Base-by-base conservation (phyloP, 2,113 vertebrate genomes). In the Rostratula benghalensis region DNA sequence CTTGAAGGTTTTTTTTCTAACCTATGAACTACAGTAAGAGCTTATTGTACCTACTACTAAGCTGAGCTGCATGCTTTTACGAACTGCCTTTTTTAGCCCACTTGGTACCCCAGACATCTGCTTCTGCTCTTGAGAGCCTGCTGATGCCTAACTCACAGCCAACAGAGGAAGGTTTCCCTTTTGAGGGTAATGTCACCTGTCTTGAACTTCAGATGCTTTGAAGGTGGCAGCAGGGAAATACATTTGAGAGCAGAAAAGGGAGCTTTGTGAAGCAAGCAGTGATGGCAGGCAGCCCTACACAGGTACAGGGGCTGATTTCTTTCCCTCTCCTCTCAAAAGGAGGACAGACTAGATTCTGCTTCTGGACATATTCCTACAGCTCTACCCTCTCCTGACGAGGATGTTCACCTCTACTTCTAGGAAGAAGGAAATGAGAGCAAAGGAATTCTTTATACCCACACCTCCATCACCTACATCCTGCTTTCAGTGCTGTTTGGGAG, bases 171-270 rank as follows among this genome's bases (percentile, higher is more conserved):
- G 24, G 25, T 7, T 51, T 17, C 30, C 37, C 22, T 65, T 80
- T 28, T 11, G 17, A 18, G 10, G 30, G 18, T 75, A 27, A 9
- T 0, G 0, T 4, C 15, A 25, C n/a, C 10, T 4, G 1, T 7
- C 56, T 20, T 22, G 7, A 80, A 41, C 24, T 18, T 60, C 28
- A 71, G 33, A 41, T 10, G 5, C 35, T 25, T 37, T 33, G 19
- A 71, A 80, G 28, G 48, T 12, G 5, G 21, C 15, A 80, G 25
- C 41, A 35, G 18, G 14, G 28, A 33, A 77, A 11, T 0, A 37
- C 10, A 1, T 83, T 4, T 10, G 15, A 37, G 21, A 37, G 35
- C 8, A 27, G 31, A 30, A 69, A 74, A 75, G 13, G 14, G 27
- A 64, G 48, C 48, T 39, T 13, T 10, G n/a, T 19, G 35, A 73